Conservation (phyloP, 2,888 invertebrate genomes). For the Hipparchia sbordonii region DNA sequence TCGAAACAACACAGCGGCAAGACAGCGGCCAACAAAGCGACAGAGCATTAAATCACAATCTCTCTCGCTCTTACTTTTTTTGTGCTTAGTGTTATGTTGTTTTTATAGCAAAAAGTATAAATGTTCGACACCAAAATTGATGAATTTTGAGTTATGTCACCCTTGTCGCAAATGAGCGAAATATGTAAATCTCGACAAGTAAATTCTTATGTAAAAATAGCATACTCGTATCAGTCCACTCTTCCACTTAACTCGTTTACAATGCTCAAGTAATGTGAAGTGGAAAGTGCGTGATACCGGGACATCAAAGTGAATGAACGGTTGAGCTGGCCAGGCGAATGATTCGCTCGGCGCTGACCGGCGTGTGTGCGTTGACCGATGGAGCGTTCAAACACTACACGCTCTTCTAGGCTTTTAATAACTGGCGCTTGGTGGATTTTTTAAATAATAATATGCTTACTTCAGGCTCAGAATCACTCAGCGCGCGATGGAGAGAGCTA, state of each 20-base stretch:
- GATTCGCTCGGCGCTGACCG: slow-evolving; percentile 69
- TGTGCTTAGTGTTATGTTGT: too few species aligned
- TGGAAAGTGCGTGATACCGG: slow-evolving; percentile 71
- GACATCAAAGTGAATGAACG: slow-evolving; percentile 73
- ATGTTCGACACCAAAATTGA: too few species aligned
- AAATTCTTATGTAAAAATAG: background rate
- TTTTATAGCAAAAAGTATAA: too few species aligned
- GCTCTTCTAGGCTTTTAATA: slow-evolving; percentile 34
- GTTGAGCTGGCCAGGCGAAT: slow-evolving; percentile 59
- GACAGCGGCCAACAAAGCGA: too few species aligned
- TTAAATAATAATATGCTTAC: background rate
- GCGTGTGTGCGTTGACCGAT: slow-evolving; percentile 44
- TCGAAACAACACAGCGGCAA: too few species aligned
- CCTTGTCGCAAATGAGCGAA: too few species aligned
- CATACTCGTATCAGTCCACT: slow-evolving; percentile 9
- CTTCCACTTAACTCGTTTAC: slow-evolving; percentile 24
- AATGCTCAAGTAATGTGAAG: slow-evolving; percentile 46
- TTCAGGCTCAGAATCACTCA: too few species aligned
- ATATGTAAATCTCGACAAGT: too few species aligned
- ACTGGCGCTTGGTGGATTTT: slow-evolving; percentile 19
- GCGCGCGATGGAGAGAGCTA: too few species aligned
- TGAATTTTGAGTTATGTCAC: too few species aligned
- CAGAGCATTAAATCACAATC: too few species aligned
- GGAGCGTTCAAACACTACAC: slow-evolving; percentile 33
- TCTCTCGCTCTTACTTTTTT: too few species aligned